phyloP scores from a whole-genome alignment of 2,888 invertebrate genomes.

The Plagodis pulveraria region DNA sequence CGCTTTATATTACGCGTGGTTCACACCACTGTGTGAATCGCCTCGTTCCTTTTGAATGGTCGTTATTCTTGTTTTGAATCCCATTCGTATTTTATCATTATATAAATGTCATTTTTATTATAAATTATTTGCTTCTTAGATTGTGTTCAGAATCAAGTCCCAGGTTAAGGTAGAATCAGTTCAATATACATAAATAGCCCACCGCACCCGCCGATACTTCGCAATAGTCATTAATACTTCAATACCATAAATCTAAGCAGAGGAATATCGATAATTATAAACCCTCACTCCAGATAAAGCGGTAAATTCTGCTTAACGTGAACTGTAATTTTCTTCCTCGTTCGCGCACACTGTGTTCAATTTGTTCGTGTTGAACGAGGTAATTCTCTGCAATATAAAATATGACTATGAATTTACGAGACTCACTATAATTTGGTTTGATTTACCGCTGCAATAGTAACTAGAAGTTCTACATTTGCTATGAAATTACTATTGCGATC shows the following conservation, averaged over 20 bases:
- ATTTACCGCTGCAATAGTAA: slow-evolving; percentile 62
- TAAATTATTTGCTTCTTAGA: no score
- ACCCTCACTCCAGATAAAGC: slow-evolving; percentile 30
- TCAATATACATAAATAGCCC: no score
- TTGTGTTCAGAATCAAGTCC: no score
- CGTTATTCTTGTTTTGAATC: no score
- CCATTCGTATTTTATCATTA: no score
- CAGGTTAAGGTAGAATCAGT: no score
- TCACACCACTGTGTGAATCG: no score
- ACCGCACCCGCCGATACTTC: no score
- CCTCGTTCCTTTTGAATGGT: no score
- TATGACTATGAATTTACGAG: slow-evolving; percentile 54
- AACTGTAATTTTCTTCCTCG: slow-evolving; percentile 45
- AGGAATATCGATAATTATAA: slow-evolving; percentile 32
- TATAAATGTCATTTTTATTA: no score
- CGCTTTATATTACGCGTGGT: no score
- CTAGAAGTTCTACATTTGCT: slow-evolving; percentile 58
- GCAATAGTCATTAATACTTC: no score
- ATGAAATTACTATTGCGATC: slow-evolving; percentile 53
- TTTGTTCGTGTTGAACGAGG: slow-evolving; percentile 60
- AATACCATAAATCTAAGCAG: slow-evolving; percentile 15
- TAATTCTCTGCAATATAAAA: slow-evolving; percentile 63
- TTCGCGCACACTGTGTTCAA: slow-evolving; percentile 42
- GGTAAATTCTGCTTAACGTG: slow-evolving; percentile 40
- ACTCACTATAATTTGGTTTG: slow-evolving; percentile 63